Evolutionary conservation across 2,888 invertebrate species (phyloP), one percentile per base, ranked within the genome.

Genomic region (Ochropleura leucogaster): DNA sequence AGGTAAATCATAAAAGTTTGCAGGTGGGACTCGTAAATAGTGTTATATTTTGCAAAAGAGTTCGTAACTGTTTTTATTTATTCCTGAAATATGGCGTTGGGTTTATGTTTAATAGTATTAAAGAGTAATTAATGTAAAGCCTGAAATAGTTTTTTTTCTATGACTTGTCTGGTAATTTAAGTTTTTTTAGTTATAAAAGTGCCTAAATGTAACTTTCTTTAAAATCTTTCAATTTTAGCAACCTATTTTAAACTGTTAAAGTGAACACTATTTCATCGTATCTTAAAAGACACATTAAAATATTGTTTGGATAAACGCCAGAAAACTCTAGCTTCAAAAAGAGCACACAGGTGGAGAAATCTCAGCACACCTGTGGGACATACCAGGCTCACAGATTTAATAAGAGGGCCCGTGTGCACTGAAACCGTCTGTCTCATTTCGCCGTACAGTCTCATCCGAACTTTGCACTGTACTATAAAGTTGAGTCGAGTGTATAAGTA

Each of bases 321-420:
- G 6, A 44, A 53, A 63, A 18, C 16, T 10, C n/a, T 18, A 18
- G 6, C n/a, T 3, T 40, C n/a, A 30, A 70, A 65, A 47, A 70
- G 60, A 76, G 55, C 60, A 70, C 55, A 70, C 82, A 71, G 55
- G 60, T 66, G 42, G 62, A 71, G 63, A 64, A 81, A 83, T 74
- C 68, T 49, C 60, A 55, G 62, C 68, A 71, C 53, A 83, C 84
- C 75, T 80, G 75, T 63, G 60, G n/a, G n/a, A 82, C n/a, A 9
- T 74, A 78, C 81, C 60, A 82, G 81, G 83, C 57, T 71, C 42
- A 42, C 84, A 82, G 51, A 75, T 6, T 12, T 4, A 62, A 44
- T 5, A 75, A 75, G 84, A 68, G 81, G 10, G 66, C 46, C 42
- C 16, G 57, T 60, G 60, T 40, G 66, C 59, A 65, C 51, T 53